Evolutionary conservation across 2,888 invertebrate species (phyloP).

Genomic region (Ramazzottius varieornatus): DNA sequence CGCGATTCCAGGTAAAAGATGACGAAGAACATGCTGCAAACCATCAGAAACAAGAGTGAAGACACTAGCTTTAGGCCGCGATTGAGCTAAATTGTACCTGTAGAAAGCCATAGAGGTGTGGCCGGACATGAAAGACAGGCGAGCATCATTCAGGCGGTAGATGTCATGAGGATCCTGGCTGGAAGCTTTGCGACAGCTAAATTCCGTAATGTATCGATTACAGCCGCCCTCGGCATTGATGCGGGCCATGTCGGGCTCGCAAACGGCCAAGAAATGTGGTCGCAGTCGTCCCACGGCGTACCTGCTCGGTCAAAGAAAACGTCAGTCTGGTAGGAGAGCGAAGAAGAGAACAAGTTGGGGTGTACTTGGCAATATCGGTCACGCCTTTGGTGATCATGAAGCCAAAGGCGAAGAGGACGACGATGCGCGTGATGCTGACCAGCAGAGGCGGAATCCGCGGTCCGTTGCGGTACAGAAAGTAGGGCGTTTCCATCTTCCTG

Average conservation of each 20-base stretch:
- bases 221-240: not conserved
- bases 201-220: not conserved
- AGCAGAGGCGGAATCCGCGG: not conserved
- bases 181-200: not conserved
- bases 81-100: not conserved
- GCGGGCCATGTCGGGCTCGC: not conserved
- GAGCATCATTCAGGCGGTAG: not conserved
- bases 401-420: not conserved
- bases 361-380: not conserved
- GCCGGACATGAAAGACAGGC: not conserved
- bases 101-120: not conserved
- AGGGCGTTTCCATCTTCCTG: not conserved
- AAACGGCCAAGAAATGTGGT: not conserved
- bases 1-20: conserved; percentile 2
- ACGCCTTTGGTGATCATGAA: not conserved
- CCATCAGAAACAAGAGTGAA: not conserved
- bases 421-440: conserved; percentile 3
- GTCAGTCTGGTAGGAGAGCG: too few species aligned
- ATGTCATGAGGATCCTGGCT: not conserved
- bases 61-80: not conserved
- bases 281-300: too few species aligned
- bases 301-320: too few species aligned
- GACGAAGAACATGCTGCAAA: not conserved
- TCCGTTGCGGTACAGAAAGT: not conserved
- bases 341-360: not conserved